A percentile compares a stretch with the other conserved stretches of the same genome.
Evolutionary conservation across 2,797 vertebrate species (phyloP).

Genomic region (Lagodon rhomboides): DNA sequence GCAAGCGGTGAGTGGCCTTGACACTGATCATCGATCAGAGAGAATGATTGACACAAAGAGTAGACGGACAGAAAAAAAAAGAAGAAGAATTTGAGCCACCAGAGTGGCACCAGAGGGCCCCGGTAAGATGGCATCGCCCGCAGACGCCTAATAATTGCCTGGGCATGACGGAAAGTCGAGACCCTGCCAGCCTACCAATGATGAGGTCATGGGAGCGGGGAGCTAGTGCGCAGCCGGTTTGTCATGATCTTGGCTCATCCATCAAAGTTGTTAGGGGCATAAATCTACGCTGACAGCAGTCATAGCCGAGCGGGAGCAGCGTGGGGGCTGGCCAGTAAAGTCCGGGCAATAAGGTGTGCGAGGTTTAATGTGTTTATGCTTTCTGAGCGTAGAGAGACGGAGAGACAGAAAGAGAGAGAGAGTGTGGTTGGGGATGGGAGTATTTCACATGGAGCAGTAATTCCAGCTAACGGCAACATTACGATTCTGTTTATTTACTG

Average conservation of each 20-base stretch:
- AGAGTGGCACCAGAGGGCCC: slow-evolving; percentile 36
- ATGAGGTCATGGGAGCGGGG: slow-evolving; percentile 78
- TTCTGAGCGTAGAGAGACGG: slow-evolving; percentile 15
- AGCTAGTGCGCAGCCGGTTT: slow-evolving; percentile 71
- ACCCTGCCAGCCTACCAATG: slow-evolving; percentile 67
- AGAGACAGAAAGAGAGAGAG: not conserved
- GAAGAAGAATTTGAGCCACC: slow-evolving; percentile 22
- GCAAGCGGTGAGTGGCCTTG: slow-evolving; percentile 14
- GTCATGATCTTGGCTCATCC: slow-evolving; percentile 76
- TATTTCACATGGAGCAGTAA: slow-evolving; percentile 56
- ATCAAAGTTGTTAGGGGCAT: slow-evolving; percentile 74
- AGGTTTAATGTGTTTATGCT: slow-evolving; percentile 53
- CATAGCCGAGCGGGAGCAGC: slow-evolving; percentile 26
- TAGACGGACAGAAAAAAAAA: not conserved
- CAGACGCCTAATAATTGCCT: slow-evolving; percentile 66
- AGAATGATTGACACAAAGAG: slow-evolving; percentile 32
- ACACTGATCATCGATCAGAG: slow-evolving; percentile 22
- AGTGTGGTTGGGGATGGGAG: slow-evolving; percentile 4
- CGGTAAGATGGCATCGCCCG: slow-evolving; percentile 59
- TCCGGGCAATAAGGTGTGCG: slow-evolving; percentile 50
- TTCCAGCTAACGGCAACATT: slow-evolving; percentile 63
- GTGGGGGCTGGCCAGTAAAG: slow-evolving; percentile 19
- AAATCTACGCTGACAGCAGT: slow-evolving; percentile 75
- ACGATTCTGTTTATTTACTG: slow-evolving; percentile 70
- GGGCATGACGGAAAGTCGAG: slow-evolving; percentile 67